Conservation (phyloP, 2,113 vertebrate species). For the Trogon melanurus region DNA sequence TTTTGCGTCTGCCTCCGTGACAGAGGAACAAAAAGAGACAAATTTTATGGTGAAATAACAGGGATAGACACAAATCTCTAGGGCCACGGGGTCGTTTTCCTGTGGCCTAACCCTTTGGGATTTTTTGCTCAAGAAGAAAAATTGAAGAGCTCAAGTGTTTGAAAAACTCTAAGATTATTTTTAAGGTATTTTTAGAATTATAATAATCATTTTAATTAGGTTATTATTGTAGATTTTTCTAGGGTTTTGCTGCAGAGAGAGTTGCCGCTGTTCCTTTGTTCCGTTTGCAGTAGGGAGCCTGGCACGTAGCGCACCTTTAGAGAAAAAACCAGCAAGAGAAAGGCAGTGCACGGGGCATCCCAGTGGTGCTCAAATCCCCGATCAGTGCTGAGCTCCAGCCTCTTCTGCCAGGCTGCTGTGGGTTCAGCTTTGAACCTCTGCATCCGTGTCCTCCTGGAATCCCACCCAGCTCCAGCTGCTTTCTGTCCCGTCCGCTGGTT, state of each 20-base stretch:
- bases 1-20: neutral
- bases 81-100: neutral
- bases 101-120: neutral
- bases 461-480: neutral
- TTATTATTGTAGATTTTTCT: neutral
- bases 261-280: neutral
- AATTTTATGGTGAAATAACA: neutral
- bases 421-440: neutral
- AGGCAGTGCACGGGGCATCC: neutral
- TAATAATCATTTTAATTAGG: neutral
- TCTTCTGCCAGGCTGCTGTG: neutral
- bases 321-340: neutral
- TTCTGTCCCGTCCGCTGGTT: neutral
- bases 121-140: neutral
- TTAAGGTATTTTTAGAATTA: neutral
- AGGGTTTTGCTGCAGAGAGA: neutral
- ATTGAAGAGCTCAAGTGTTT: neutral
- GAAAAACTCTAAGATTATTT: neutral
- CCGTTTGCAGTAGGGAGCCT: neutral
- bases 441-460: neutral
- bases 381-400: neutral
- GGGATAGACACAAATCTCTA: neutral
- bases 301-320: neutral
- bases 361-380: accelerated
- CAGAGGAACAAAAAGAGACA: neutral